These are phyloP conservation scores for Leptatherina wallacei DNA, from an alignment of 2,797 vertebrate genomes.

Conservation along the genomic window DNA sequence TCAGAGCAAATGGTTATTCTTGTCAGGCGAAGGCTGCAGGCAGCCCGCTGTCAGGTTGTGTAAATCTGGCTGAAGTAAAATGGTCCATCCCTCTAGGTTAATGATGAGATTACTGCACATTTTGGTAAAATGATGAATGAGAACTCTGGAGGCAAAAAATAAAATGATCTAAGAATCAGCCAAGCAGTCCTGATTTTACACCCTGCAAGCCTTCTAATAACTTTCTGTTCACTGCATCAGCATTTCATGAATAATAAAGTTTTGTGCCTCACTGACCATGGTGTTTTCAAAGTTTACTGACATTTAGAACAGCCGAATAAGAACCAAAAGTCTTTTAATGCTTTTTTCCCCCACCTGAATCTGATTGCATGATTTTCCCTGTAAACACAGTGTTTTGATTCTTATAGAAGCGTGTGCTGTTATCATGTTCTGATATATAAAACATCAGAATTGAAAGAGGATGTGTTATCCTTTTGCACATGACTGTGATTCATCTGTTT, in stretches of 20 bases:
- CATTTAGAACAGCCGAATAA: conserved; percentile 64
- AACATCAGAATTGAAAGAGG: neutral
- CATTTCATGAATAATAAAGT: conserved; percentile 55
- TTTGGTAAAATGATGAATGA: conserved; percentile 53
- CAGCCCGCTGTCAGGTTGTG: conserved; percentile 56
- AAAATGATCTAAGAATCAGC: conserved; percentile 41
- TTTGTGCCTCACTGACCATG: conserved; percentile 54
- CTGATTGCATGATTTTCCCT: neutral
- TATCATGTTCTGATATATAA: neutral
- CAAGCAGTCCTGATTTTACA: conserved; percentile 28
- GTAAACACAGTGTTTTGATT: neutral
- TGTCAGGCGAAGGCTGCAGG: conserved; percentile 57
- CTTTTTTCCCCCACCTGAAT: neutral
- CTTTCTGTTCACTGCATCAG: conserved; percentile 42
- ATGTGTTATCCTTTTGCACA: neutral
- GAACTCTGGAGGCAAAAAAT: conserved; percentile 3
- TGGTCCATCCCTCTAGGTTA: conserved; percentile 44
- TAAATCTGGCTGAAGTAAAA: conserved; percentile 48
- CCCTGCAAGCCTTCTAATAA: conserved; percentile 30
- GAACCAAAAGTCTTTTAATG: conserved; percentile 31
- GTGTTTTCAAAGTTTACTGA: conserved; percentile 54
- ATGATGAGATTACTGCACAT: conserved; percentile 45
- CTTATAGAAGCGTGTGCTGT: neutral
- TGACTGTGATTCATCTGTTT: neutral
- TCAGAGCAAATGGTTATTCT: conserved; percentile 64